These are phyloP conservation scores for Paguma larvata DNA, from an alignment of 2,797 vertebrate genomes.

Conservation along the genomic window DNA sequence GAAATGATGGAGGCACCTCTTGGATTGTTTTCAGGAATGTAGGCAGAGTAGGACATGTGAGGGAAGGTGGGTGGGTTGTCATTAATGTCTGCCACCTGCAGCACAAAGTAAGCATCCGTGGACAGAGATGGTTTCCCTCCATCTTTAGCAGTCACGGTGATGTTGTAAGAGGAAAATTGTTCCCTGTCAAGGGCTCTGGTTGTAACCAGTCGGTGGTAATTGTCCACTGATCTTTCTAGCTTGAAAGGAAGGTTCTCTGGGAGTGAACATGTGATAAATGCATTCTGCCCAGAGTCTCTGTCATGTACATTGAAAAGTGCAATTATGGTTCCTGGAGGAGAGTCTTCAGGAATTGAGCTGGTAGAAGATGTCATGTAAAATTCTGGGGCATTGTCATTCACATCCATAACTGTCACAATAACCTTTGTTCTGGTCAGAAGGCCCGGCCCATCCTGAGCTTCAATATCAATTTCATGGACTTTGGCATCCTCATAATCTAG, in stretches of 20 bases:
- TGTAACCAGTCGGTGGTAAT: constrained; percentile 80
- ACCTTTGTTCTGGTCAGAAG: constrained; percentile 84
- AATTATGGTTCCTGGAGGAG: constrained; percentile 77
- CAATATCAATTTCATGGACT: constrained; percentile 88
- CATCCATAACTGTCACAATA: constrained; percentile 87
- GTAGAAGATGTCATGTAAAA: constrained; percentile 76
- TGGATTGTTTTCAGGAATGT: constrained; percentile 83
- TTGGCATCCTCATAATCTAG: constrained; percentile 88
- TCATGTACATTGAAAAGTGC: constrained; percentile 82
- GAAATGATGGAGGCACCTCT: constrained; percentile 72
- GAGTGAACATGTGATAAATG: constrained; percentile 73
- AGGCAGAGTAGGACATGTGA: constrained; percentile 67
- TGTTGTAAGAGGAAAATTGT: constrained; percentile 73
- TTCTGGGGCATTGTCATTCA: constrained; percentile 85
- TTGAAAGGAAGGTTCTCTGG: constrained; percentile 77
- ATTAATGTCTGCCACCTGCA: constrained; percentile 83
- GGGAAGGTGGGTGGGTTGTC: constrained; percentile 82
- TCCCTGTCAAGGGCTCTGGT: constrained; percentile 77
- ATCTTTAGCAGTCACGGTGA: constrained; percentile 78
- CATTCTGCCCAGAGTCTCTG: constrained; percentile 78
- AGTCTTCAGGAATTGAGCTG: constrained; percentile 77
- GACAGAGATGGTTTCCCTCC: constrained; percentile 71
- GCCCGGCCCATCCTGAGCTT: constrained; percentile 89
- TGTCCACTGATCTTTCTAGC: constrained; percentile 78
- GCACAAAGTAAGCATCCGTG: constrained; percentile 53